Evolutionary conservation across 2,113 vertebrate genomes (phyloP).

Genomic region (Antennarius striatus): DNA sequence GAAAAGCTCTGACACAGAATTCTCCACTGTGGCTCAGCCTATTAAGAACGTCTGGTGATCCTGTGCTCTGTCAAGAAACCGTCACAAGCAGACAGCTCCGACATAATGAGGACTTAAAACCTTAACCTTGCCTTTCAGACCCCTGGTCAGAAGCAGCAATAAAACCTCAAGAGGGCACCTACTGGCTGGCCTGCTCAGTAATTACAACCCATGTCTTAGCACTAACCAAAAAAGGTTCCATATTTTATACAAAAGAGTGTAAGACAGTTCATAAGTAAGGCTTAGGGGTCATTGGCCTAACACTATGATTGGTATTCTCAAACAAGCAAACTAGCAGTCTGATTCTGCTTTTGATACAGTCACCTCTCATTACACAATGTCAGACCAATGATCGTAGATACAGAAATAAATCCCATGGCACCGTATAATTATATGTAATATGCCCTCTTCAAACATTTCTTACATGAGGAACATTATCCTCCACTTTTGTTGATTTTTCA

Average conservation of each 20-base stretch:
- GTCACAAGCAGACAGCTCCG: conserved; percentile 65
- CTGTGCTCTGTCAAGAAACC: conserved; percentile 78
- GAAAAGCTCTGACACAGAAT: conserved; percentile 75
- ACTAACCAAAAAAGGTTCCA: conserved; percentile 61
- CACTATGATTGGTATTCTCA: conserved; percentile 24
- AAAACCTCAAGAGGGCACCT: conserved; percentile 69
- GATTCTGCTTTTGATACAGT: conserved; percentile 28
- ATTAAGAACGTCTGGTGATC: conserved; percentile 74
- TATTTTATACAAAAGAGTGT: conserved; percentile 69
- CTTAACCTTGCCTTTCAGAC: conserved; percentile 76
- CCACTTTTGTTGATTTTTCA: too few relatives aligned
- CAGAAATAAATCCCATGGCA: too few relatives aligned
- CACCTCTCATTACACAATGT: not conserved
- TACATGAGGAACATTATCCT: too few relatives aligned
- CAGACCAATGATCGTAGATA: not conserved
- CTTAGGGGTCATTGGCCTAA: conserved; percentile 46
- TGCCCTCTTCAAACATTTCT: too few relatives aligned
- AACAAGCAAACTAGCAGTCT: conserved; percentile 29
- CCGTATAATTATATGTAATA: too few relatives aligned
- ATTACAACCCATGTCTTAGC: conserved; percentile 68
- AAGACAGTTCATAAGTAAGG: conserved; percentile 44
- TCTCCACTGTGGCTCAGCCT: conserved; percentile 68
- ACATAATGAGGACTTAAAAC: conserved; percentile 80
- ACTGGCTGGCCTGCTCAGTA: conserved; percentile 57
- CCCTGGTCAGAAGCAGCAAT: conserved; percentile 72